Base-by-base conservation (phyloP, 2,888 invertebrate genomes). In the Cephus nigrinus region DNA sequence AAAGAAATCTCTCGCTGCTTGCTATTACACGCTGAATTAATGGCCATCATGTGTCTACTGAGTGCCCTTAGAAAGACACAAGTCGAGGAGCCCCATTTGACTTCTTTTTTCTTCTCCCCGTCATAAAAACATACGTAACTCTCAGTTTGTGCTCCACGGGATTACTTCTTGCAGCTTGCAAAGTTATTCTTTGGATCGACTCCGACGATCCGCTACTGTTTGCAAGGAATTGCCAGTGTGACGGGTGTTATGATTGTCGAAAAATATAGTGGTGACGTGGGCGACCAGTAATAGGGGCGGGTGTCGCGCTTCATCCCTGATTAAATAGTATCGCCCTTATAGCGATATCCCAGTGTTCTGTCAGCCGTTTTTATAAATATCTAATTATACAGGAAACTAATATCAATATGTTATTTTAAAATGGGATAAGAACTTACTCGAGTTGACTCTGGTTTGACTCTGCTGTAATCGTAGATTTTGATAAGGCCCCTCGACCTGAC, bases 401-500 rank as follows among this genome's bases (percentile, higher is more conserved):
- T 23, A 55, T 55, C 55, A 55, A 55, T 55, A 55, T 55, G 55
- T 55, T 55, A 55, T 55, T 55, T 55, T 55, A 55, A 55, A 55
- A 55, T 1, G 15, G 55, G 55, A 55, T 55, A 23, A 55, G 55
- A 23, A 55, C 12, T 71, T 12, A 71, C 31, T 71, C 71, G 71
- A 71, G 71, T 32, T 33, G 71, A 23, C 71, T 71, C 71, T 71
- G 71, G 71, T 71, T 71, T 71, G 71, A 71, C 71, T 71, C 71
- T 4, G 40, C 12, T 34, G 77, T 79, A 73, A 78, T 78, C 55
- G 76, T 32, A 76, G 75, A 75, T 81, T 82, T 82, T 75, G 82
- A 83, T 85, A 83, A 82, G 80, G 78, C 36, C 69, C 72, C 69
- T 36, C 76, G 76, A 69, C 74, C 74, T 73, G 75, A 5, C 23